These are phyloP conservation scores for Merops nubicus DNA, from an alignment of 2,113 vertebrate species.

Conservation along the genomic window DNA sequence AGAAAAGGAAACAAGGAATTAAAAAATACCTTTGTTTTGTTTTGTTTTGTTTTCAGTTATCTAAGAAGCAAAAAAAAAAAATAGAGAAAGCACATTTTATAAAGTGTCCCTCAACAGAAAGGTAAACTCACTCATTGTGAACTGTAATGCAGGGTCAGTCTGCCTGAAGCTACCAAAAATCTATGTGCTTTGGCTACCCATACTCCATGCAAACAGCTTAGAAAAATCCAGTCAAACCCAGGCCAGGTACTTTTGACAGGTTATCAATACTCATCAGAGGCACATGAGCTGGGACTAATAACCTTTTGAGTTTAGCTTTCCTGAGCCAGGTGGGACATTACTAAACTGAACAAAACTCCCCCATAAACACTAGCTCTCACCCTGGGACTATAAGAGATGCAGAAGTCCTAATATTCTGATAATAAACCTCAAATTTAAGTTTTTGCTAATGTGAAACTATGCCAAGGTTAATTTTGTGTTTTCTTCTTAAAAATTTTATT, in stretches of 20 bases:
- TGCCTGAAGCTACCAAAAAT: background rate
- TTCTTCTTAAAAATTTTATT: background rate
- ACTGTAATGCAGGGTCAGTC: background rate
- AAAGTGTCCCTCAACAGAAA: background rate
- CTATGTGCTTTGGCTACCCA: background rate
- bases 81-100: background rate
- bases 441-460: background rate
- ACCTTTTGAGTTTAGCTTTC: background rate
- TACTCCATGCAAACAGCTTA: background rate
- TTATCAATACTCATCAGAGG: background rate
- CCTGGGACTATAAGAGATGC: background rate
- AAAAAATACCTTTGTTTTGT: background rate
- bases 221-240: background rate
- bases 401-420: background rate
- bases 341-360: background rate
- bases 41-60: background rate
- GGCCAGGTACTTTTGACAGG: background rate
- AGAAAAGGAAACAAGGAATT: background rate
- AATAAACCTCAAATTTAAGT: background rate
- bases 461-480: background rate
- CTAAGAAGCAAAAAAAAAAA: background rate
- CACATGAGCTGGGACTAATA: background rate
- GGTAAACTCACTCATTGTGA: too few species aligned
- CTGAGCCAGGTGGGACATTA: background rate
- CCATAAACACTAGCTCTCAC: background rate